A percentile compares a stretch with the other conserved stretches of the same genome.
Evolutionary conservation across 2,888 invertebrate species (phyloP).

Genomic region (Glaucopsyche alexis): DNA sequence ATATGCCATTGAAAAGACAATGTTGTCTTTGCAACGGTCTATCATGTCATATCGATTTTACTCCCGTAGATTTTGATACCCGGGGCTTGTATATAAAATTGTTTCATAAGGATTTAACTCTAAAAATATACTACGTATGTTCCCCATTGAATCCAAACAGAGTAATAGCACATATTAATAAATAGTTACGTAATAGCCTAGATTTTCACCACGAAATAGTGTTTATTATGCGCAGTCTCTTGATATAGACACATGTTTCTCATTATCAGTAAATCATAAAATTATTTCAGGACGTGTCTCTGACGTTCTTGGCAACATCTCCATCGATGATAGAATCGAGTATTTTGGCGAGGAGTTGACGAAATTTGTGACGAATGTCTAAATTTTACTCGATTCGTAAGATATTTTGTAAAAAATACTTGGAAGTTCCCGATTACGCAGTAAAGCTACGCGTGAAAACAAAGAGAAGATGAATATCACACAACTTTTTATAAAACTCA

Average conservation of each 20-base stretch:
- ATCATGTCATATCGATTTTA: no score
- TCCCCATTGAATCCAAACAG: neutral
- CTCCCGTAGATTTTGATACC: no score
- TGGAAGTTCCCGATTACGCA: neutral
- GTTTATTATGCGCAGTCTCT: neutral
- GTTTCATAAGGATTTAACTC: no score
- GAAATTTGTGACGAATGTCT: neutral
- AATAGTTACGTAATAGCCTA: no score
- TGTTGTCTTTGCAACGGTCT: no score
- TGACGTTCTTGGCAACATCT: constrained; percentile 16
- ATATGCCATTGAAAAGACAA: no score
- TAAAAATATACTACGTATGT: no score
- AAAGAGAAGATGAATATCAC: neutral
- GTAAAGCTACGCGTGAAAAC: neutral
- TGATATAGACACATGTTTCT: neutral
- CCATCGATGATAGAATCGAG: neutral
- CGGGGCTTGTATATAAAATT: no score
- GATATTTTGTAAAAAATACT: neutral
- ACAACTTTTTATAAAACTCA: no score
- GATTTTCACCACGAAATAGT: neutral
- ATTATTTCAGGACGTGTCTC: constrained; percentile 13
- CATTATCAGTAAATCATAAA: constrained; percentile 17
- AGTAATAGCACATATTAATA: no score
- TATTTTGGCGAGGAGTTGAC: neutral
- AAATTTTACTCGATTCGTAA: neutral